Percentiles rank a stretch among this genome's conserved stretches.
These are phyloP conservation scores for Macaria notata DNA, from an alignment of 2,888 invertebrate species.

Conservation along the genomic window DNA sequence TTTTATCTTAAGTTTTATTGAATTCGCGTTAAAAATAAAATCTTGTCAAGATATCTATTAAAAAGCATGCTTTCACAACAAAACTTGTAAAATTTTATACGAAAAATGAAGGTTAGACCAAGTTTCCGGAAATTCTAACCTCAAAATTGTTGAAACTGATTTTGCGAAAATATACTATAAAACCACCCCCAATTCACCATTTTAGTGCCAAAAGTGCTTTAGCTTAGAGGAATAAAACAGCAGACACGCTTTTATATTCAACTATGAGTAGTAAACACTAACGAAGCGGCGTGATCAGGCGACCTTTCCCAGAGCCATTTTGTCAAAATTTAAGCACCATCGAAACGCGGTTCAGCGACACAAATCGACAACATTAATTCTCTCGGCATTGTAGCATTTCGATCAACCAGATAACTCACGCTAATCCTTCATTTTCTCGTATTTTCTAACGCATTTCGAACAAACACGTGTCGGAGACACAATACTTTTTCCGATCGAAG, in stretches of 20 bases:
- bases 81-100: no score
- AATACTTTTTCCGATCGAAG: slow-evolving; percentile 25
- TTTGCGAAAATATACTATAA: neutral
- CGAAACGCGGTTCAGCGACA: no score
- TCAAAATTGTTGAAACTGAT: slow-evolving; percentile 6
- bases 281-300: slow-evolving; percentile 10
- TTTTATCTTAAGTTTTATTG: no score
- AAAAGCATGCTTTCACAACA: no score
- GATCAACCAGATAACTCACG: slow-evolving; percentile 16
- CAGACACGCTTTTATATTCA: neutral
- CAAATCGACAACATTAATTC: no score
- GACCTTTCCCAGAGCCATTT: no score
- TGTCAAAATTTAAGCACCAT: no score
- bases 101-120: no score
- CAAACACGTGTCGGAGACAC: slow-evolving; percentile 36
- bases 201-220: no score
- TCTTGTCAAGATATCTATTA: no score
- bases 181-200: neutral
- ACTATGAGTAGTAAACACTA: slow-evolving; percentile 22
- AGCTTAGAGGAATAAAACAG: neutral
- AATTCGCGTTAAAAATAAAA: no score
- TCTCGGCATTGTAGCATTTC: no score
- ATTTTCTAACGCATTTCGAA: slow-evolving; percentile 16
- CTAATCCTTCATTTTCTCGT: slow-evolving; percentile 13
- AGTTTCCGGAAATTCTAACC: slow-evolving; percentile 8